These are phyloP conservation scores for Gambusia affinis DNA, from an alignment of 2,113 vertebrate genomes.

Conservation along the genomic window DNA sequence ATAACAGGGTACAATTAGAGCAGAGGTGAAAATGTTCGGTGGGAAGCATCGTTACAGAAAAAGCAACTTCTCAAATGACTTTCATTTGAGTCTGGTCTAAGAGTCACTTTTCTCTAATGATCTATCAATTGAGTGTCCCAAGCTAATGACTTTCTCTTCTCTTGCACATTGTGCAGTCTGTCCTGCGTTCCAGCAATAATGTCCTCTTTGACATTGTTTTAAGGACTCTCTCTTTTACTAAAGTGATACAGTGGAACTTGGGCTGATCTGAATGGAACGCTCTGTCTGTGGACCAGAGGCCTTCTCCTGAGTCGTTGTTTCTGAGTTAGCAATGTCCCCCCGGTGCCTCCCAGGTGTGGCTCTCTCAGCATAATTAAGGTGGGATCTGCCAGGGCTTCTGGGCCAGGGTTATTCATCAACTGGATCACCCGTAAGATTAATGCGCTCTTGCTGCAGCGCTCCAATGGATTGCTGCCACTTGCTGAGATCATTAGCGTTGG, in stretches of 20 bases:
- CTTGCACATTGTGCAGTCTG: conserved; percentile 60
- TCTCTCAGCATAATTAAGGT: conserved; percentile 82
- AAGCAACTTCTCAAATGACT: conserved; percentile 40
- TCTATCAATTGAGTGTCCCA: conserved; percentile 43
- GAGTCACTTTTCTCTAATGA: conserved; percentile 57
- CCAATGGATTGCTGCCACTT: conserved; percentile 85
- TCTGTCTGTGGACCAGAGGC: conserved; percentile 41
- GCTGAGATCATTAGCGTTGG: conserved; percentile 83
- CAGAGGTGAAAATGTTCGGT: conserved; percentile 41
- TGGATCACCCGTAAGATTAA: conserved; percentile 82
- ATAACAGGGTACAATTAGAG: conserved; percentile 59
- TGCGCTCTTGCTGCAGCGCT: conserved; percentile 75
- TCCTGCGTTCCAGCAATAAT: conserved; percentile 35
- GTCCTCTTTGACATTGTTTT: conserved; percentile 40
- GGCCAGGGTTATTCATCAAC: conserved; percentile 81
- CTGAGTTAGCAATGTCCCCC: conserved; percentile 67
- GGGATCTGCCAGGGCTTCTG: conserved; percentile 78
- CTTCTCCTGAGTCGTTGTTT: conserved; percentile 59
- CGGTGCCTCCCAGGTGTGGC: conserved; percentile 72
- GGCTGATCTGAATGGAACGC: conserved; percentile 35
- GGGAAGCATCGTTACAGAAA: conserved; percentile 41
- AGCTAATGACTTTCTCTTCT: conserved; percentile 63
- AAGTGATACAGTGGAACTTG: conserved; percentile 8
- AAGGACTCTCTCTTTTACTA: conserved; percentile 38
- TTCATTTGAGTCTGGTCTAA: conserved; percentile 50